These are phyloP conservation scores for Pachyramphus minor DNA, from an alignment of 2,113 vertebrate genomes.

Conservation along the genomic window DNA sequence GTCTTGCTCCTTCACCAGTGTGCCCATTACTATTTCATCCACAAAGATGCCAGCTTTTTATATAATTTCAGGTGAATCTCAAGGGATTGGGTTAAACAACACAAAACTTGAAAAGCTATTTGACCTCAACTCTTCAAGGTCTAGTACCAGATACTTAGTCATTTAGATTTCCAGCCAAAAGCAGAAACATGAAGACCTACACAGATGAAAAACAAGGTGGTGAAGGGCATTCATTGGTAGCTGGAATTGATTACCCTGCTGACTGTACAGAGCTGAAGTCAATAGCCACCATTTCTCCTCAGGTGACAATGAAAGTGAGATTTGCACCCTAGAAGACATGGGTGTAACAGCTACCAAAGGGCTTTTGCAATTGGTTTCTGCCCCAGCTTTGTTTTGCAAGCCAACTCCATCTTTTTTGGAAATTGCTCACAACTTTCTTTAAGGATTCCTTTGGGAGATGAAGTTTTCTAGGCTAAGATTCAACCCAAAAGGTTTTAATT, in stretches of 20 bases:
- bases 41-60: neutral
- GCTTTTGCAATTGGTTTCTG: neutral
- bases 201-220: neutral
- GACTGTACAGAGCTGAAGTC: neutral
- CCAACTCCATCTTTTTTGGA: neutral
- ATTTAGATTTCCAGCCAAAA: constrained; percentile 31
- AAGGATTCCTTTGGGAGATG: constrained; percentile 47
- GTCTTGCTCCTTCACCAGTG: neutral
- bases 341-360: neutral
- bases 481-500: constrained; percentile 67
- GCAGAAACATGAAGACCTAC: neutral
- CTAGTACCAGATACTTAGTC: constrained; percentile 27
- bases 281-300: neutral
- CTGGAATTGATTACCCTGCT: neutral
- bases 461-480: constrained; percentile 64
- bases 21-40: neutral
- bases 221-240: neutral
- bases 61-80: neutral
- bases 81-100: neutral
- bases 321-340: neutral
- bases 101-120: neutral
- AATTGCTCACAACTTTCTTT: constrained; percentile 41
- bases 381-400: neutral
- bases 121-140: neutral
- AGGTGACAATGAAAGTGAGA: neutral